Conservation (phyloP, 2,113 vertebrate species). For the Nematolebias whitei region DNA sequence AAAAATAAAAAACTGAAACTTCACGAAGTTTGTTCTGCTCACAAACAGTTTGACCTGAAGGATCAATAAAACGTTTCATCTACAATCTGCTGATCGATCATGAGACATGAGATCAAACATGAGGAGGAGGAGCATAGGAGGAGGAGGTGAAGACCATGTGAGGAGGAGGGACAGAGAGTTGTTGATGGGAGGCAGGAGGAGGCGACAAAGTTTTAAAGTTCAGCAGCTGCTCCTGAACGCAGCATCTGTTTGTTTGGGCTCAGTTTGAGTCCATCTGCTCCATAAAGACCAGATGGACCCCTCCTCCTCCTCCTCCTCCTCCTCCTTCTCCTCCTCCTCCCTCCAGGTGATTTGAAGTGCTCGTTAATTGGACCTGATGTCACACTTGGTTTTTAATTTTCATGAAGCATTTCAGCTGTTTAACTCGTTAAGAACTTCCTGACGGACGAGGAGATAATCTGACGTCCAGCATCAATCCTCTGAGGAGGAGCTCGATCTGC, state of each 20-base stretch:
- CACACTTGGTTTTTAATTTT: constrained; percentile 42
- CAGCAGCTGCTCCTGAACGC: constrained; percentile 36
- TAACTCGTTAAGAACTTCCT: constrained; percentile 38
- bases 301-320: background rate
- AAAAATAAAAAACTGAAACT: no score
- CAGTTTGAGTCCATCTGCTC: constrained; percentile 63
- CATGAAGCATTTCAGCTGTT: constrained; percentile 42
- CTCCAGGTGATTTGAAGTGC: constrained; percentile 56
- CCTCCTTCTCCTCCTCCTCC: background rate
- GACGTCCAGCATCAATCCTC: background rate
- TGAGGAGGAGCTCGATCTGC: background rate
- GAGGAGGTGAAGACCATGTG: background rate
- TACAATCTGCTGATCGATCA: no score
- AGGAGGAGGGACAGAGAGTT: background rate
- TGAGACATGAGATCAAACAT: no score
- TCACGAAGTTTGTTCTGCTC: no score
- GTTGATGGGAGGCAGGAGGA: constrained; percentile 1
- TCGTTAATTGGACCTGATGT: constrained; percentile 58
- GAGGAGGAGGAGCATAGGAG: no score
- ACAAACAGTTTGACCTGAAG: no score
- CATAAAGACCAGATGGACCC: constrained; percentile 42
- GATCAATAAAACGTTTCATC: no score
- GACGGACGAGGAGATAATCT: background rate
- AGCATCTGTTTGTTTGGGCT: constrained; percentile 41
- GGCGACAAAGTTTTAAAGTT: constrained; percentile 14